Conservation (phyloP, 2,113 vertebrate species). For the Pimephales promelas region DNA sequence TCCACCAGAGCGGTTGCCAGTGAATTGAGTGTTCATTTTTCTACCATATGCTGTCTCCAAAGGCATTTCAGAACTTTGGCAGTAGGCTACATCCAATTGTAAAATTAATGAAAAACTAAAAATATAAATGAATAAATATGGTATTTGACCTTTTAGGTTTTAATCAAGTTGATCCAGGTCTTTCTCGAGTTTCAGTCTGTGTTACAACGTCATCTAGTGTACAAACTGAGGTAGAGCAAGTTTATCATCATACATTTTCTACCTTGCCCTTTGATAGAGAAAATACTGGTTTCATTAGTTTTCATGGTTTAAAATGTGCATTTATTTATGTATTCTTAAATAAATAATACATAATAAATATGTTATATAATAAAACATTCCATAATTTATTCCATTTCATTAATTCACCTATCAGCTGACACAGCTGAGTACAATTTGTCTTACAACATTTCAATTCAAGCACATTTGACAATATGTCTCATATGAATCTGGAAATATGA, state of each 20-base stretch:
- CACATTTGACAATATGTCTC: not conserved
- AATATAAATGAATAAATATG: too few relatives aligned
- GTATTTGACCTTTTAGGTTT: too few relatives aligned
- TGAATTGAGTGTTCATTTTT: too few relatives aligned
- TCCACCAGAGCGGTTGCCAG: too few relatives aligned
- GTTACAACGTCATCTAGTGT: conserved; percentile 66
- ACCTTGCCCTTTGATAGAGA: not conserved
- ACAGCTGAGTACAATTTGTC: not conserved
- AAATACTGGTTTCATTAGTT: not conserved
- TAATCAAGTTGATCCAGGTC: too few relatives aligned
- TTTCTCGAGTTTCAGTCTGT: not conserved
- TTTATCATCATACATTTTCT: not conserved
- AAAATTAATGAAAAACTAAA: too few relatives aligned
- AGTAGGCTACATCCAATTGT: too few relatives aligned
- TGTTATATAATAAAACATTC: not conserved
- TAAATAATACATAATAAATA: not conserved
- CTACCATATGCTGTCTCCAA: too few relatives aligned
- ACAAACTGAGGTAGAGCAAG: conserved; percentile 1
- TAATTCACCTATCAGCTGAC: not conserved
- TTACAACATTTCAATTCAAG: not conserved
- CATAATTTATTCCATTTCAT: not conserved
- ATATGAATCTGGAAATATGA: not conserved
- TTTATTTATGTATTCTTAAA: not conserved
- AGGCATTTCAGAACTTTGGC: too few relatives aligned
- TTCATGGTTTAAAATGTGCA: not conserved